A percentile compares a stretch with the other conserved stretches of the same genome.
Conservation (phyloP, 2,888 invertebrate genomes). For the Seladonia tumulorum region DNA sequence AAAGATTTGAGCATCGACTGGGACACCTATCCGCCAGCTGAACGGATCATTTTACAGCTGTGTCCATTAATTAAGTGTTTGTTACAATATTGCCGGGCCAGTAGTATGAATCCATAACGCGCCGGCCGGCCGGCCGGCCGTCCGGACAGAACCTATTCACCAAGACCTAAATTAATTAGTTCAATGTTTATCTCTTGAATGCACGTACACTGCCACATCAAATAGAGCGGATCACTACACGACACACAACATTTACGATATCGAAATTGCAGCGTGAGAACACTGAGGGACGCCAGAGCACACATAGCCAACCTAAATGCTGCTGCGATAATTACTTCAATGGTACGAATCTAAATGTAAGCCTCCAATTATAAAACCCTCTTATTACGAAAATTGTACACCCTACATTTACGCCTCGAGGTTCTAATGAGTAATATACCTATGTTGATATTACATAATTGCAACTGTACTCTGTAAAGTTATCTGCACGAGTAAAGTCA, state of each 20-base stretch:
- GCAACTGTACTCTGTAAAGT: not conserved
- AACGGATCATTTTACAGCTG: not conserved
- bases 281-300: not conserved
- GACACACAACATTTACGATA: not conserved
- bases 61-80: not conserved
- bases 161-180: slow-evolving; percentile 2
- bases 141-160: no score
- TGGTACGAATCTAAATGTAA: not conserved
- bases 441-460: not conserved
- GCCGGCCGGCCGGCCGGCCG: no score
- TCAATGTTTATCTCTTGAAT: slow-evolving; percentile 12
- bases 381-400: not conserved
- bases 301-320: slow-evolving; percentile 1
- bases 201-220: not conserved
- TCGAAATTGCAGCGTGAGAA: not conserved
- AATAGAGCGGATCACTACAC: slow-evolving; percentile 1
- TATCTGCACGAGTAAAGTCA: not conserved
- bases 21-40: not conserved
- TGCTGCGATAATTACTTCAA: not conserved
- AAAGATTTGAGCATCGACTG: not conserved
- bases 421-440: not conserved
- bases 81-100: not conserved
- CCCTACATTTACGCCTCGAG: not conserved
- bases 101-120: not conserved
- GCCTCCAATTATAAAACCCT: not conserved